These are phyloP conservation scores for Gymnobelideus leadbeateri DNA, from an alignment of 2,113 vertebrate species.

Conservation along the genomic window DNA sequence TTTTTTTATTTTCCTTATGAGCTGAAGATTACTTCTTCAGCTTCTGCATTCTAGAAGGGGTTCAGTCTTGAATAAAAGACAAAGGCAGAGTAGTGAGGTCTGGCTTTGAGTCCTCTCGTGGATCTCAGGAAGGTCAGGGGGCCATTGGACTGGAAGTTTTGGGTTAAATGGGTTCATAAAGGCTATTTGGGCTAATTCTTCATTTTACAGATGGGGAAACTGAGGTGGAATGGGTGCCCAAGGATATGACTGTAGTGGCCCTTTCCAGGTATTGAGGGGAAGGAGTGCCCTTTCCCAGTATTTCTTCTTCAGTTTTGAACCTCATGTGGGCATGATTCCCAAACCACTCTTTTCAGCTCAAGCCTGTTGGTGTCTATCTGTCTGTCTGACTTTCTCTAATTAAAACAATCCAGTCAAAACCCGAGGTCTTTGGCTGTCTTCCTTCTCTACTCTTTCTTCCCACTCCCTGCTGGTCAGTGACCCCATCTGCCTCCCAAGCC, in stretches of 20 bases:
- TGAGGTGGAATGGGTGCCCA: background rate
- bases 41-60: background rate
- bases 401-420: background rate
- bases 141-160: background rate
- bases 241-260: background rate
- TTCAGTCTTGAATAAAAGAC: background rate
- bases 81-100: background rate
- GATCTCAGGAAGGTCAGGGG: background rate
- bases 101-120: background rate
- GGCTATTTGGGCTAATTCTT: background rate
- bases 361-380: background rate
- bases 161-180: background rate
- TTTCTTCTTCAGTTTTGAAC: background rate
- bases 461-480: background rate
- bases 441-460: background rate
- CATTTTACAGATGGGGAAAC: background rate
- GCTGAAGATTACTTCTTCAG: background rate
- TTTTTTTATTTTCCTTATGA: background rate
- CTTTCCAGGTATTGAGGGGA: slow-evolving; percentile 53
- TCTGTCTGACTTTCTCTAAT: background rate
- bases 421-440: background rate
- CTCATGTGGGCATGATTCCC: background rate
- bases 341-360: slow-evolving; percentile 43
- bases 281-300: slow-evolving; percentile 48
- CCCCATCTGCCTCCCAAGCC: background rate